Base-by-base conservation (phyloP, 2,888 invertebrate genomes). In the Nephrotoma guestfalica region DNA sequence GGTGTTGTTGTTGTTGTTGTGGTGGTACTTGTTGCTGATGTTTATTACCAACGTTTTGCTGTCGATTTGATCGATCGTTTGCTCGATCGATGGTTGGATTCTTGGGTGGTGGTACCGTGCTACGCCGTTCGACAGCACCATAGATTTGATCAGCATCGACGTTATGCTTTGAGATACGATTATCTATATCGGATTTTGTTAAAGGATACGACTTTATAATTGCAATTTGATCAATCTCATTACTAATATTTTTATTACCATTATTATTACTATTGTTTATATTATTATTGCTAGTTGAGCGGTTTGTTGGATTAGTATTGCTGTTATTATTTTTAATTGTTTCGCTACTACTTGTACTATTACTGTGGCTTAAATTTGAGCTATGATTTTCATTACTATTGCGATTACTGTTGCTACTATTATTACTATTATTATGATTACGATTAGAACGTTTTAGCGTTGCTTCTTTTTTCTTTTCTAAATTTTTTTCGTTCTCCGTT, bases 401-500 rank as follows among this genome's bases (percentile, higher is more conserved):
- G 47, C 86, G 86, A 86, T 51, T 85, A 85, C 85, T 85, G 41
- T 84, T 41, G 41, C 41, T 84, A 41, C 41, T 84, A 84, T 84
- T 84, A 84, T 84, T 84, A 45, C 43, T 85, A 85, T 85, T 85
- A 85, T 43, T 71, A 18, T 41, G 83, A 40, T 30, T 83, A 30
- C 86, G 43, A 47, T 41, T 47, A 18, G 83, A 30, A 43, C 86
- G 83, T 86, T 86, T 85, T 43, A 85, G 42, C 15, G 85, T 86
- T 83, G 86, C 47, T 9, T 87, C 85, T 43, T 84, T 45, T 85
- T 86, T 84, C 11, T 86, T 45, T 30, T 87, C 86, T 42, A 41
- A 83, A 51, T 85, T 92, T 87, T 92, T 93, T 88, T 93, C 93
- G 15, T 92, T 92, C 71, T 93, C 93, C 13, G 95, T 94, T 88